These are phyloP conservation scores for Aphodius sticticus DNA, from an alignment of 2,888 invertebrate genomes.

Conservation along the genomic window DNA sequence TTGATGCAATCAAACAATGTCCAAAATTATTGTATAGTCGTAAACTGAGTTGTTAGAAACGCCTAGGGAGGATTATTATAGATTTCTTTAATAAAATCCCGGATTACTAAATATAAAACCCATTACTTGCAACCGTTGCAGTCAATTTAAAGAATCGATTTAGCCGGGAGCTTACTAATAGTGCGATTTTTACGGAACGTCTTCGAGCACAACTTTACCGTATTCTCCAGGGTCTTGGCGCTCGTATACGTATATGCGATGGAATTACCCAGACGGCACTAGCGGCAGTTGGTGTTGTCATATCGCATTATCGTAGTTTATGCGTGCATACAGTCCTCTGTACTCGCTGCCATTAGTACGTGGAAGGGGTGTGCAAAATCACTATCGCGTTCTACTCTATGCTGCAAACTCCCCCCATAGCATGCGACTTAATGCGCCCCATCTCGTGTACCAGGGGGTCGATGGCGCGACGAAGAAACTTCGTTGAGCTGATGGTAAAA, in stretches of 20 bases:
- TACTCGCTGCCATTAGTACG: slow-evolving; percentile 45
- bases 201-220: not conserved
- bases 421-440: not conserved
- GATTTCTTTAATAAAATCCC: not conserved
- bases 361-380: slow-evolving; percentile 42
- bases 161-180: not conserved
- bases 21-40: too few species aligned
- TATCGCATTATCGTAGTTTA: slow-evolving; percentile 39
- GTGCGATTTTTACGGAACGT: not conserved
- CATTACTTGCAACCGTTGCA: not conserved
- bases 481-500: slow-evolving; percentile 4
- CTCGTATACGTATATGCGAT: not conserved
- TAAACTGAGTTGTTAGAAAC: too few species aligned
- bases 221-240: not conserved
- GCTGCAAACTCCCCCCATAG: not conserved
- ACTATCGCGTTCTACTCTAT: slow-evolving; percentile 30
- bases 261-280: slow-evolving; percentile 9
- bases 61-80: not conserved
- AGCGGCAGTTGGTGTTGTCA: slow-evolving; percentile 39
- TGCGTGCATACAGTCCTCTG: slow-evolving; percentile 45
- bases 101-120: not conserved
- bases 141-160: slow-evolving; percentile 4
- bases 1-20: too few species aligned
- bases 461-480: not conserved
- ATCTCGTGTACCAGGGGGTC: slow-evolving; percentile 4